Conservation (phyloP, 2,797 vertebrate species). For the Avahi laniger region DNA sequence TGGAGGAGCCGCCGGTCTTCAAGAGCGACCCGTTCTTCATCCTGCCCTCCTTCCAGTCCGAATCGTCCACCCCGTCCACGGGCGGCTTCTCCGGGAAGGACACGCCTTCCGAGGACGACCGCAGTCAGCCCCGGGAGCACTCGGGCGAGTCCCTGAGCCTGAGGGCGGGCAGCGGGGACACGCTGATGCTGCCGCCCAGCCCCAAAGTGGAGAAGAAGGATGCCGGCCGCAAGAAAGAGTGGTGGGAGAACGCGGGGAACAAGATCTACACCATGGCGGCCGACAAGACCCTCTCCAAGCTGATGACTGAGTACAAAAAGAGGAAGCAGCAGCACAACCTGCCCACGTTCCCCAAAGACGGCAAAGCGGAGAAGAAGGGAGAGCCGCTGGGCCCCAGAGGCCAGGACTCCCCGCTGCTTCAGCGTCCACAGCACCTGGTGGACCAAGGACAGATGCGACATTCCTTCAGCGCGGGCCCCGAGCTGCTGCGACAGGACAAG, state of each 20-base stretch:
- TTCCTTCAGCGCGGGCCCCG: slow-evolving; percentile 95
- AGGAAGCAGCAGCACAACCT: slow-evolving; percentile 94
- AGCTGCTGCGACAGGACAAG: slow-evolving; percentile 94
- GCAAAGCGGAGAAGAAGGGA: slow-evolving; percentile 86
- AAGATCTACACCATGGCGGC: slow-evolving; percentile 97
- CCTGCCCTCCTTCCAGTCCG: slow-evolving; percentile 93
- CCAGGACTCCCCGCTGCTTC: slow-evolving; percentile 86
- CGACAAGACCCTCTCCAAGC: slow-evolving; percentile 94
- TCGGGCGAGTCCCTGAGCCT: slow-evolving; percentile 79
- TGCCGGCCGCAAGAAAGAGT: slow-evolving; percentile 91
- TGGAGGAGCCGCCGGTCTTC: slow-evolving; percentile 88
- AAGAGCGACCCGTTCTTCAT: slow-evolving; percentile 90
- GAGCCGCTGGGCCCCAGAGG: slow-evolving; percentile 82
- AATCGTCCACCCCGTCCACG: slow-evolving; percentile 91
- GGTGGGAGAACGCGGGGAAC: slow-evolving; percentile 98
- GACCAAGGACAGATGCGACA: slow-evolving; percentile 95
- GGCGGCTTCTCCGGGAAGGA: slow-evolving; percentile 90
- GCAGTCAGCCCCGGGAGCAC: slow-evolving; percentile 84
- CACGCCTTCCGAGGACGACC: slow-evolving; percentile 93
- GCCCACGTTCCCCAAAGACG: slow-evolving; percentile 90
- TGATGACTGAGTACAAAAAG: slow-evolving; percentile 97
- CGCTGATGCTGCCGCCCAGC: slow-evolving; percentile 83
- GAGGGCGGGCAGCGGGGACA: slow-evolving; percentile 82
- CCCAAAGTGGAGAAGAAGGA: slow-evolving; percentile 87
- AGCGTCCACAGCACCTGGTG: slow-evolving; percentile 94